Base-by-base conservation (phyloP, 2,888 invertebrate genomes). In the Cantharis rustica region DNA sequence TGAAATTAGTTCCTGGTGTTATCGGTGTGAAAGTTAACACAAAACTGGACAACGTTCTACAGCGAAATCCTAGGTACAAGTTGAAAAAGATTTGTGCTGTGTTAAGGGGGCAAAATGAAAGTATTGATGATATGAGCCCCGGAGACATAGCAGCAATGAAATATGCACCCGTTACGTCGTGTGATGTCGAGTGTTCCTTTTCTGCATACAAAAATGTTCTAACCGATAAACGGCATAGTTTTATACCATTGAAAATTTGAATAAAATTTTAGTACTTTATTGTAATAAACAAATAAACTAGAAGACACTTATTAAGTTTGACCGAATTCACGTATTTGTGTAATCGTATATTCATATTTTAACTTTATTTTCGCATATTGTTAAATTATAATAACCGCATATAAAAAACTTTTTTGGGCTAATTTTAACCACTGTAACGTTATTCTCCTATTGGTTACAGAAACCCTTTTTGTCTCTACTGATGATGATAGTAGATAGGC, bases 151-250 rank as follows among this genome's bases (percentile, higher is more conserved):
- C n/a, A n/a, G n/a, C n/a, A n/a, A n/a, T n/a, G n/a, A n/a, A n/a
- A n/a, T n/a, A n/a, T n/a, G n/a, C n/a, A n/a, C n/a, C n/a, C n/a
- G n/a, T n/a, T n/a, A n/a, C n/a, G n/a, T n/a, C n/a, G n/a, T n/a
- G 17, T 17, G 17, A 61, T 16, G 70, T 70, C 17, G 70, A 70
- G 61, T 16, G 70, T 27, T 64, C 70, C 11, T 61, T 70, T 75
- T 75, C 66, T 10, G 62, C n/a, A 16, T 62, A 62, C 16, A 62
- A 62, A 62, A 61, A 11, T n/a, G n/a, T 61, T 61, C 61, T 61
- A n/a, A 11, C 61, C 11, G 61, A 61, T n/a, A 61, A 61, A n/a
- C 61, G 61, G n/a, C 61, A 61, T n/a, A 61, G n/a, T 61, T 61
- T 61, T 2, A 61, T 2, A 61, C 61, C 61, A n/a, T 61, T n/a